Percentiles rank a stretch among this genome's conserved stretches.
Conservation (phyloP, 1,140 invertebrate genomes). For the Microplitis demolitor region DNA sequence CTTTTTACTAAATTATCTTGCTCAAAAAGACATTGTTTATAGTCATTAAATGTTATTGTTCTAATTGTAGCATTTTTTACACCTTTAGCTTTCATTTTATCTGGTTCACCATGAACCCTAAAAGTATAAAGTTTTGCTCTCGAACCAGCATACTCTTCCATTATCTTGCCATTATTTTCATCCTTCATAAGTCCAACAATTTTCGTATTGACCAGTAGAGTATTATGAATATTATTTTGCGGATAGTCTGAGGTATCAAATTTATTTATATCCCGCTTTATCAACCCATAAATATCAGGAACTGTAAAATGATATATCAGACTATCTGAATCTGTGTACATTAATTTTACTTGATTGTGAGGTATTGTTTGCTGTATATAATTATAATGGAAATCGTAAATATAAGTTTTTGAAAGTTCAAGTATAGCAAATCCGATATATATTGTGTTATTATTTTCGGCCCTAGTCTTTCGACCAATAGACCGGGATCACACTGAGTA, state of each 20-base stretch:
- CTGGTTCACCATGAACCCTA: background rate
- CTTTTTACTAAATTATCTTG: background rate
- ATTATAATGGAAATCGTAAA: constrained; percentile 9
- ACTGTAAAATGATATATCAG: constrained; percentile 11
- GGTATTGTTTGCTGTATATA: background rate
- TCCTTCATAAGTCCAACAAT: background rate
- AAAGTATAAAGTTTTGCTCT: background rate
- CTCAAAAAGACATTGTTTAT: background rate
- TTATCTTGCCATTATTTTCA: background rate
- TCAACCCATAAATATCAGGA: constrained; percentile 9
- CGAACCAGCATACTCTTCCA: constrained; percentile 14
- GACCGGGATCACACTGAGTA: no score
- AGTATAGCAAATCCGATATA: background rate
- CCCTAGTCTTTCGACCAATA: no score
- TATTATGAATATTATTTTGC: background rate
- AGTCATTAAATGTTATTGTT: constrained; percentile 13
- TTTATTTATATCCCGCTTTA: background rate
- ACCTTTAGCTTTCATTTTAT: constrained; percentile 6
- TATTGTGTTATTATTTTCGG: no score
- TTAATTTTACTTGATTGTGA: background rate
- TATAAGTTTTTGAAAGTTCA: constrained; percentile 4
- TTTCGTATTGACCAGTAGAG: background rate
- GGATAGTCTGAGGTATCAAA: constrained; percentile 15
- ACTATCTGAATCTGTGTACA: constrained; percentile 13
- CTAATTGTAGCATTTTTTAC: background rate